Evolutionary conservation across 2,797 vertebrate species (phyloP).

Genomic region (Setipinna tenuifilis): DNA sequence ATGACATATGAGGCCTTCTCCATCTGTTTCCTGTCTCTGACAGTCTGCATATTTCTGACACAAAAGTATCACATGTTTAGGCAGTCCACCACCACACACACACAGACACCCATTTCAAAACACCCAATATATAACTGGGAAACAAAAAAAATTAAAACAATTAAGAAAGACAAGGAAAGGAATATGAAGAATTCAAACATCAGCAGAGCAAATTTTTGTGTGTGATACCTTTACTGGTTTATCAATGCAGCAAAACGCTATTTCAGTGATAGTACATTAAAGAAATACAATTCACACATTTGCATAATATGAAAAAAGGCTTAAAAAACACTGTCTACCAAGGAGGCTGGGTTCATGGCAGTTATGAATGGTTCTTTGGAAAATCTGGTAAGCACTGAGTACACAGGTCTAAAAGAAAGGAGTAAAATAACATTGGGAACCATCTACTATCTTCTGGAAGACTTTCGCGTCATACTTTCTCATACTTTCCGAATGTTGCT

Average conservation of each 20-base stretch:
- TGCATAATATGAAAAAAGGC: conserved; percentile 28
- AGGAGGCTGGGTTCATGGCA: conserved; percentile 30
- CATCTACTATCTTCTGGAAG: conserved; percentile 35
- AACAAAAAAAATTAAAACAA: background rate
- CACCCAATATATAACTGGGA: background rate
- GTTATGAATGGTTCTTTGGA: conserved; percentile 45
- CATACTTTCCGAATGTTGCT: conserved; percentile 21
- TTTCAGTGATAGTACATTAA: conserved; percentile 20
- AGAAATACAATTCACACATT: conserved; percentile 22
- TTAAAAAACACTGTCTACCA: conserved; percentile 25
- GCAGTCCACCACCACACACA: background rate
- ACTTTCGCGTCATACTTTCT: conserved; percentile 32
- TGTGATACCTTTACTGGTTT: background rate
- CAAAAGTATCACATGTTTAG: too few relatives aligned
- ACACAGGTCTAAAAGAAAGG: background rate
- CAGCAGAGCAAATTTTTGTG: background rate
- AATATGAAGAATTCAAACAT: background rate
- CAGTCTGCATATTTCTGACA: too few relatives aligned
- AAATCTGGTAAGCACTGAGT: conserved; percentile 20
- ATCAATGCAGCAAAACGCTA: conserved; percentile 24
- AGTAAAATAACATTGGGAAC: background rate
- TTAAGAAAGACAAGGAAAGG: background rate
- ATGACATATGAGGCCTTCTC: too few relatives aligned
- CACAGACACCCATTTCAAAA: background rate
- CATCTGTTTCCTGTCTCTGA: too few relatives aligned